A percentile compares a stretch with the other conserved stretches of the same genome.
phyloP scores from a whole-genome alignment of 2,888 invertebrate genomes.

The Megaustenia siamemsis region DNA sequence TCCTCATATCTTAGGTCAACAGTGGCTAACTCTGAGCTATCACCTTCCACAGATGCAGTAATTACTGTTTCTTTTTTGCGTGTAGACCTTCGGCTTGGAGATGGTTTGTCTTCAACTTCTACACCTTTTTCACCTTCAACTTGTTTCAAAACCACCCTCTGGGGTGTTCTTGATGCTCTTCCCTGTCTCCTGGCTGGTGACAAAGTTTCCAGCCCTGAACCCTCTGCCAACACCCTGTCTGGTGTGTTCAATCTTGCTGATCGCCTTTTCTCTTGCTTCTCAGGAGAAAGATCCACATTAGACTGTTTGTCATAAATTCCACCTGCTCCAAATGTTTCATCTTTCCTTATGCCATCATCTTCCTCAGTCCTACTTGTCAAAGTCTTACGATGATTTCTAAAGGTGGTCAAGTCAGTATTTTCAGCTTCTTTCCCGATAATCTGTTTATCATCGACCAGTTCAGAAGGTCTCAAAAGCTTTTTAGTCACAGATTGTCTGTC shows the following conservation, averaged over 20 bases:
- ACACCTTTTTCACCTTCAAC: neutral
- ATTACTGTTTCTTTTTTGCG: neutral
- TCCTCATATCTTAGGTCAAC: neutral
- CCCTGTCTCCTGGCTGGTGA: constrained; percentile 29
- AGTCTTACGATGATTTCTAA: constrained; percentile 15
- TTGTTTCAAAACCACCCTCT: neutral
- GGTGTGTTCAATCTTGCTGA: constrained; percentile 45
- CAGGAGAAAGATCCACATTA: constrained; percentile 7
- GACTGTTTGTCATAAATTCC: neutral
- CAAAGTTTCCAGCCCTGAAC: neutral
- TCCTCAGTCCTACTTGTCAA: neutral
- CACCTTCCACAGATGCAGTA: neutral
- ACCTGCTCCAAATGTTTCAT: neutral
- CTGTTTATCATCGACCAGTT: constrained; percentile 7
- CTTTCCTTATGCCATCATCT: neutral
- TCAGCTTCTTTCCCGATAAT: neutral
- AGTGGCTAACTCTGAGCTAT: neutral
- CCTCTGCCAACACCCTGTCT: constrained; percentile 5
- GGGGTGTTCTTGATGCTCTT: constrained; percentile 11
- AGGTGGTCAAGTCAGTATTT: neutral
- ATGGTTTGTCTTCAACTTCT: neutral
- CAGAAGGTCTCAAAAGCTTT: neutral
- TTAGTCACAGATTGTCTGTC: constrained; percentile 2
- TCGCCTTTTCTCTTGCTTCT: neutral
- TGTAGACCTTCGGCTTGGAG: constrained; percentile 2